Conservation (phyloP, 2,113 vertebrate species). For the Ramphastos sulfuratus region DNA sequence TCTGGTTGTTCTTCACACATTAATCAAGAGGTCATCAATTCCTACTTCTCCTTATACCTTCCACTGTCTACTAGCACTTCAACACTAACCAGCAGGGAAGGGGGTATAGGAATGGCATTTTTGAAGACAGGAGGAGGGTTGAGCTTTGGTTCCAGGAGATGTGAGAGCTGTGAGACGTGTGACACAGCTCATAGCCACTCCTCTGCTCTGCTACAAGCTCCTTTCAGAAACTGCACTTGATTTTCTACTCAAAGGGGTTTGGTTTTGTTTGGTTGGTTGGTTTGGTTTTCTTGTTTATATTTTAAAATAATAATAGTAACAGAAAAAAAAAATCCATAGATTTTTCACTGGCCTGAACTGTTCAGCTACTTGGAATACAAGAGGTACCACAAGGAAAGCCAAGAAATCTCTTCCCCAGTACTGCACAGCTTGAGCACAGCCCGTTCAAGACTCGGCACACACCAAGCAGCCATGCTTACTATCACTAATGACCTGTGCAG, state of each 20-base stretch:
- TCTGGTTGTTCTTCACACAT: not conserved
- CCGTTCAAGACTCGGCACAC: slow-evolving; percentile 18
- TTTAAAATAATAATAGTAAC: too few relatives aligned
- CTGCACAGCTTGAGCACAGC: not conserved
- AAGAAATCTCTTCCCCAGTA: not conserved
- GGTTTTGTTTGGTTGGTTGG: too few relatives aligned
- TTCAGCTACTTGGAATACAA: not conserved
- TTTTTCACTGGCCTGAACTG: not conserved
- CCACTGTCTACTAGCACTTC: not conserved
- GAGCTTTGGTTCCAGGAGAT: not conserved
- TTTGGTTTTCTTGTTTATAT: too few relatives aligned
- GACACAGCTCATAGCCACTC: not conserved
- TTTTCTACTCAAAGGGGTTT: not conserved
- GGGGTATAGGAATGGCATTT: not conserved
- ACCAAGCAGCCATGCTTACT: not conserved
- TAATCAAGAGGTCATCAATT: not conserved
- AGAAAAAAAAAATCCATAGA: not conserved
- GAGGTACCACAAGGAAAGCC: not conserved
- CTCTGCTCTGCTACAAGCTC: not conserved
- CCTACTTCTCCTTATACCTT: not conserved
- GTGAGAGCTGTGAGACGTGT: not conserved
- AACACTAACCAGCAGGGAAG: not conserved
- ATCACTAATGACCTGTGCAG: slow-evolving; percentile 7
- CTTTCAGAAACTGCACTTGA: not conserved
- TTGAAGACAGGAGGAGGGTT: not conserved